phyloP scores from a whole-genome alignment of 2,888 invertebrate genomes.

The Phrixothrix hirtus region DNA sequence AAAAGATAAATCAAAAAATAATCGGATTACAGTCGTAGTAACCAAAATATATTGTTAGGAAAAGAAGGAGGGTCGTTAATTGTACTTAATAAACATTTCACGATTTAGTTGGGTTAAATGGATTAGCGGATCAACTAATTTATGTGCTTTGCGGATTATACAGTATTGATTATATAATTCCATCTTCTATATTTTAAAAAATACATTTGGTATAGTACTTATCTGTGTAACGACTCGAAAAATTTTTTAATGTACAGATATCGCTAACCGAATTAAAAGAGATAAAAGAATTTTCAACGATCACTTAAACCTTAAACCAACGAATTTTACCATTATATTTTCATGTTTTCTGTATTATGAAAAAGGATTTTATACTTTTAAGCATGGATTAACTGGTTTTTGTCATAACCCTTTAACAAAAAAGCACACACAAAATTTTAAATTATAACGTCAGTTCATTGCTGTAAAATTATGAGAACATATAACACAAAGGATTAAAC shows the following conservation, averaged over 20 bases:
- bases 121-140: slow-evolving; percentile 31
- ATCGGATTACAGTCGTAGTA: slow-evolving; percentile 10
- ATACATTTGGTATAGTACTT: slow-evolving; percentile 16
- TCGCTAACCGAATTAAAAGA: no score
- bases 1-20: slow-evolving; percentile 22
- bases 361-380: no score
- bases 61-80: slow-evolving; percentile 29
- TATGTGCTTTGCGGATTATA: slow-evolving; percentile 26
- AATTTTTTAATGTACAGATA: slow-evolving; percentile 18
- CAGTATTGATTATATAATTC: slow-evolving; percentile 25
- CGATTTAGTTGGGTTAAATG: slow-evolving; percentile 31
- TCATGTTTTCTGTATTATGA: no score
- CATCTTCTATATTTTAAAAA: slow-evolving; percentile 16
- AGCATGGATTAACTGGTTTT: no score
- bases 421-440: no score
- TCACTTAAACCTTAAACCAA: neutral
- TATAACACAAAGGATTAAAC: no score
- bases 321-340: no score
- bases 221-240: slow-evolving; percentile 9
- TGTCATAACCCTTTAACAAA: no score
- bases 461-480: no score
- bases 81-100: slow-evolving; percentile 31
- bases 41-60: slow-evolving; percentile 26
- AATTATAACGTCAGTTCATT: no score
- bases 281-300: no score